Percentiles rank a stretch among this genome's conserved stretches.
These are phyloP conservation scores for Bedellia somnulentella DNA, from an alignment of 2,888 invertebrate genomes.

Conservation along the genomic window DNA sequence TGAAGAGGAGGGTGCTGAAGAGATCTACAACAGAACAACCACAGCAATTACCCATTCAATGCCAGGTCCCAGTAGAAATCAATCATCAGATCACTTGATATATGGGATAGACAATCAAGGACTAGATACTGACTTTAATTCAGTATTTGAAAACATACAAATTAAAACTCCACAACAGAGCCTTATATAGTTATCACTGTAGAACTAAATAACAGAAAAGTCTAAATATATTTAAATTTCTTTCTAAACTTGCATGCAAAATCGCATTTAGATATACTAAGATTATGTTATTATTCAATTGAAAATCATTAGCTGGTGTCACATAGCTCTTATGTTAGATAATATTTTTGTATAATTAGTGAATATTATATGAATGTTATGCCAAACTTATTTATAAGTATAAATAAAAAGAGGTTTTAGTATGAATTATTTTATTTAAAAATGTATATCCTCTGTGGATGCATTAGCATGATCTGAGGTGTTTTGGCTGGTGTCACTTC, in stretches of 20 bases:
- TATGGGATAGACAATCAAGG: conserved; percentile 63
- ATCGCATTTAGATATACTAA: no score
- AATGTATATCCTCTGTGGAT: neutral
- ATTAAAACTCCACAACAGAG: conserved; percentile 49
- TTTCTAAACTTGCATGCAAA: no score
- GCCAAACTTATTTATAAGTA: no score
- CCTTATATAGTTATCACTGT: conserved; percentile 23
- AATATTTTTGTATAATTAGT: no score
- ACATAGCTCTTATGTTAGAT: no score
- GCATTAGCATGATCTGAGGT: neutral
- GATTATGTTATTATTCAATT: no score
- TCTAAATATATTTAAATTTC: no score
- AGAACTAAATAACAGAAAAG: no score
- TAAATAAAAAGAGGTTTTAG: neutral
- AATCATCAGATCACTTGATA: conserved; percentile 43
- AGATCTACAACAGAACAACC: conserved; percentile 50
- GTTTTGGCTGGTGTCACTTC: conserved; percentile 14
- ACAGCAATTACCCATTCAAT: conserved; percentile 28
- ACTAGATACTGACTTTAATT: conserved; percentile 64
- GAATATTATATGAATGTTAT: no score
- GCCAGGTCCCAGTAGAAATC: conserved; percentile 45
- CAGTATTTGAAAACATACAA: conserved; percentile 64
- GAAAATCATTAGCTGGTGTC: no score
- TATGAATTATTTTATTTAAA: neutral
- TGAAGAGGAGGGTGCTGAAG: conserved; percentile 41